These are phyloP conservation scores for Tethya wilhelma DNA, from an alignment of 37 sponge, comb jelly and placozoan genomes.

Conservation along the genomic window DNA sequence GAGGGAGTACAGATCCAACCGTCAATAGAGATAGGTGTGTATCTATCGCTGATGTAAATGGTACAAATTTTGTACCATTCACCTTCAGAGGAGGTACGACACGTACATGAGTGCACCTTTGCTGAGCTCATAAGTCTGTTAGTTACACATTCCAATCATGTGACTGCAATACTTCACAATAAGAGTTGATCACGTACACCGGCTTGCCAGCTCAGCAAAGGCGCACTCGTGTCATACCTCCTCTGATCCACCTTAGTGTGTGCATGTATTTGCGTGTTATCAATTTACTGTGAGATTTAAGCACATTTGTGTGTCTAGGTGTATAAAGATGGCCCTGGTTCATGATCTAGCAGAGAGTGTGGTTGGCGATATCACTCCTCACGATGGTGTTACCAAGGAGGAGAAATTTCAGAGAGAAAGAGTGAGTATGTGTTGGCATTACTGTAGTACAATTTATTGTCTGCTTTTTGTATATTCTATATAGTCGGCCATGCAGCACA, in stretches of 20 bases:
- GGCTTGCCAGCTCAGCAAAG: too few relatives aligned
- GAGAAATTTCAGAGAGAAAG: slow-evolving; percentile 83
- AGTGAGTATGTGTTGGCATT: slow-evolving; percentile 15
- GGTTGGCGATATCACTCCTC: slow-evolving; percentile 92
- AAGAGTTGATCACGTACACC: too few relatives aligned
- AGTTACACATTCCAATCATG: too few relatives aligned
- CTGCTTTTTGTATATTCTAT: background rate
- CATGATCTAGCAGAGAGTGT: slow-evolving; percentile 94
- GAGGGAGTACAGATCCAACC: background rate
- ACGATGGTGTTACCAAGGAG: slow-evolving; percentile 81
- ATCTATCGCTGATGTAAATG: too few relatives aligned
- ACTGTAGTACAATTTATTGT: background rate
- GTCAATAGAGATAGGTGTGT: slow-evolving; percentile 58
- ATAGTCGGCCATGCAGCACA: slow-evolving; percentile 77
- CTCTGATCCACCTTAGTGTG: too few relatives aligned
- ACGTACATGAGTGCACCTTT: too few relatives aligned
- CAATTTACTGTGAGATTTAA: too few relatives aligned
- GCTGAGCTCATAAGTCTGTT: too few relatives aligned
- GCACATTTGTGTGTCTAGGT: slow-evolving; percentile 55
- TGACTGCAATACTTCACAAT: too few relatives aligned
- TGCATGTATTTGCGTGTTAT: too few relatives aligned
- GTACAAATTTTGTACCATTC: too few relatives aligned
- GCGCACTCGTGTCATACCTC: too few relatives aligned
- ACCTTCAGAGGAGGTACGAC: background rate
- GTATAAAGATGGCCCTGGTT: slow-evolving; percentile 86